Percentiles rank a stretch among this genome's conserved stretches.
Conservation (phyloP, 2,113 vertebrate genomes). For the Pao palembangensis region DNA sequence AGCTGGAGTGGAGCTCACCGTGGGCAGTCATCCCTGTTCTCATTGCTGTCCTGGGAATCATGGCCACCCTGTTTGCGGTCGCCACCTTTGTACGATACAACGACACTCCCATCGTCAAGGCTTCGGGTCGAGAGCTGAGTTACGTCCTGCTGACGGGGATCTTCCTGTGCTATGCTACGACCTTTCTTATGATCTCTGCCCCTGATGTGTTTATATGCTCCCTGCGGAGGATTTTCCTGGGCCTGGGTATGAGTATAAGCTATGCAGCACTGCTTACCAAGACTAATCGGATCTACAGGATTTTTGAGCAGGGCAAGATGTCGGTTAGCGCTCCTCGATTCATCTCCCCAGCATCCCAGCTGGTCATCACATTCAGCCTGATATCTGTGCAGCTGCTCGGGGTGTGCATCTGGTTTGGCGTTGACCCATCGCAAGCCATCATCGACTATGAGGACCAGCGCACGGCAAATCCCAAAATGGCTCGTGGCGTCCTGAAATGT, state of each 20-base stretch:
- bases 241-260: conserved; percentile 95
- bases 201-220: conserved; percentile 87
- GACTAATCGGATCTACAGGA: conserved; percentile 97
- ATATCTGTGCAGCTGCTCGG: conserved; percentile 93
- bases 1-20: conserved; percentile 92
- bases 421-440: conserved; percentile 91
- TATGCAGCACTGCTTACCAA: conserved; percentile 94
- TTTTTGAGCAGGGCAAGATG: conserved; percentile 96
- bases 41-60: conserved; percentile 87
- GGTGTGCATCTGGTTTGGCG: conserved; percentile 93
- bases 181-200: conserved; percentile 93
- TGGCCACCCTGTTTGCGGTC: conserved; percentile 89
- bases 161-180: conserved; percentile 93
- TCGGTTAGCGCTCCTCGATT: conserved; percentile 89
- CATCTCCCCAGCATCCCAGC: conserved; percentile 93
- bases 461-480: conserved; percentile 85
- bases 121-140: conserved; percentile 92
- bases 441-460: conserved; percentile 97
- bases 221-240: conserved; percentile 88
- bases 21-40: conserved; percentile 92
- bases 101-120: conserved; percentile 94
- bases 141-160: conserved; percentile 93
- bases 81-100: conserved; percentile 92
- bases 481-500: conserved; percentile 84
- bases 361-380: conserved; percentile 94